phyloP scores from a whole-genome alignment of 2,888 invertebrate species.

The Tenthredo scrophulariae region DNA sequence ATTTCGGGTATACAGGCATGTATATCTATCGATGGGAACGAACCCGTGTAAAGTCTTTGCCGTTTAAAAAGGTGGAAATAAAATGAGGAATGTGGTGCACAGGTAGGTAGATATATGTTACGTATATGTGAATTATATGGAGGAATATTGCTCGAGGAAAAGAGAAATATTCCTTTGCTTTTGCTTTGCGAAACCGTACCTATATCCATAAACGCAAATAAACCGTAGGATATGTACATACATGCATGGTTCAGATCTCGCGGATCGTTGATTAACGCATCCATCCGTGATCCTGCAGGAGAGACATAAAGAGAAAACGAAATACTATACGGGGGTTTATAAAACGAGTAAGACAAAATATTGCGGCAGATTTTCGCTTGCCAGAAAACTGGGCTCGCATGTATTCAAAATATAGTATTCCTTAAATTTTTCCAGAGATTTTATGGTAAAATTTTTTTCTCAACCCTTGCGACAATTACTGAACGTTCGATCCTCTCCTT shows the following conservation, averaged over 20 bases:
- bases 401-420: neutral
- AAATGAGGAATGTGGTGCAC: conserved; percentile 54
- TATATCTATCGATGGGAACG: neutral
- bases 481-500: neutral
- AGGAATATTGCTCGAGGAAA: conserved; percentile 17
- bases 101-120: too few relatives aligned
- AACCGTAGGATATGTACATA: neutral
- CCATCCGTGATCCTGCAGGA: conserved; percentile 18
- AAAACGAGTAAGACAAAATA: neutral
- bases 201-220: neutral
- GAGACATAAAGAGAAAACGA: conserved; percentile 28
- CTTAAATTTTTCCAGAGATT: neutral
- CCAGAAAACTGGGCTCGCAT: neutral
- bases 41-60: neutral
- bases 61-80: conserved; percentile 42
- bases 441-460: neutral
- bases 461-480: neutral
- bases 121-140: conserved; percentile 56
- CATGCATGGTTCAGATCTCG: conserved; percentile 17
- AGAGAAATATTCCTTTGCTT: conserved; percentile 42
- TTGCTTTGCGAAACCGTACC: neutral
- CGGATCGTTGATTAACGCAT: conserved; percentile 45
- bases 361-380: neutral
- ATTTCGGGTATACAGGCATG: neutral
- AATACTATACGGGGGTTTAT: neutral